Percentiles rank a stretch among this genome's conserved stretches.
Conservation (phyloP, 30 jellyfish, hydroid and myxozoan genomes). For the Phacellophora camtschatica region DNA sequence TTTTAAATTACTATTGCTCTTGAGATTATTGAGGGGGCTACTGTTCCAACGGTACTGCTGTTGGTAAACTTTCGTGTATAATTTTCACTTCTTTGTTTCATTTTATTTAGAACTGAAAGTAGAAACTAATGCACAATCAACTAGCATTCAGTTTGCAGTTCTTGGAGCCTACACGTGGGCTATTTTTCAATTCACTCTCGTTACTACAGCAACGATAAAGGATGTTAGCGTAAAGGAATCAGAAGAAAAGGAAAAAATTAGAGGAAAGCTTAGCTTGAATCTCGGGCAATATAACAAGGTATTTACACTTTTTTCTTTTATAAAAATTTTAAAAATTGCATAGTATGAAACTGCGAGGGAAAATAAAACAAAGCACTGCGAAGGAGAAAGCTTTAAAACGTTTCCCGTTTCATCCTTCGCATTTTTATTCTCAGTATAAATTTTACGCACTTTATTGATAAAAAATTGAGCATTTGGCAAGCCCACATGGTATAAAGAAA, state of each 20-base stretch:
- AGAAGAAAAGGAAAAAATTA: constrained; percentile 47
- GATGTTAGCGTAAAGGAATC: constrained; percentile 34
- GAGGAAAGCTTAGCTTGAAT: constrained; percentile 23
- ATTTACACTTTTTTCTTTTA: neutral
- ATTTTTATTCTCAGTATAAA: no score
- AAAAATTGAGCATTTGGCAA: no score
- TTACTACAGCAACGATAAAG: constrained; percentile 79
- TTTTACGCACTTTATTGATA: no score
- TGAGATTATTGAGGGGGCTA: no score
- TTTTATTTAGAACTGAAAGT: constrained; percentile 29
- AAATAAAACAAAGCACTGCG: no score
- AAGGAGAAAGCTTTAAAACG: no score
- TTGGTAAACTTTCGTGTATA: neutral
- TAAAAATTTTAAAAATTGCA: no score
- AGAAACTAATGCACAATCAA: constrained; percentile 48
- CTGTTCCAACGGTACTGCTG: neutral
- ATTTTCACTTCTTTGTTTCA: neutral
- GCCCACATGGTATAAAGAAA: no score
- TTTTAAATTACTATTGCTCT: no score
- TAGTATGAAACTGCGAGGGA: no score
- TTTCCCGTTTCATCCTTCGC: no score
- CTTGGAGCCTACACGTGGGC: constrained; percentile 86
- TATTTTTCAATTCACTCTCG: constrained; percentile 70
- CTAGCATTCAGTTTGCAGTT: constrained; percentile 62
- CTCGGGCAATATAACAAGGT: constrained; percentile 60